Percentiles rank a stretch among this genome's conserved stretches.
Conservation (phyloP, 2,888 invertebrate species). For the Anarsia innoxiella region DNA sequence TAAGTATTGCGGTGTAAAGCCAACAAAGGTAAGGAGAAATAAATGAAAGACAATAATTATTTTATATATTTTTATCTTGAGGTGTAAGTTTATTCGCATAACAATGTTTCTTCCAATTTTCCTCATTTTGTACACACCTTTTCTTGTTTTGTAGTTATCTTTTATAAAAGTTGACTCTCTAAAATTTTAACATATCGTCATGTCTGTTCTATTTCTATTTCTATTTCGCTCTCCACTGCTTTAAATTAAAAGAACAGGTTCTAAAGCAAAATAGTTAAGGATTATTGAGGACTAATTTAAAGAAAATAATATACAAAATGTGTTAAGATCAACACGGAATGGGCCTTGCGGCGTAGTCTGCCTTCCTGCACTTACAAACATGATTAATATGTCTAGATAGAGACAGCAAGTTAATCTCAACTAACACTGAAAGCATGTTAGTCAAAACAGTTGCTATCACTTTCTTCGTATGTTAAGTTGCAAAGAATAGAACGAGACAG, state of each 20-base stretch:
- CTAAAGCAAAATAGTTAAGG: conserved; percentile 66
- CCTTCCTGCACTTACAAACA: no score
- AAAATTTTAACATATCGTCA: conserved; percentile 73
- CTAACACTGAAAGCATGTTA: no score
- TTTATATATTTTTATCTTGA: conserved; percentile 71
- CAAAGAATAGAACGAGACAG: no score
- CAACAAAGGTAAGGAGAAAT: no score
- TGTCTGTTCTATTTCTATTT: conserved; percentile 73
- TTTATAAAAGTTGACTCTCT: conserved; percentile 75
- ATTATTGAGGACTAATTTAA: conserved; percentile 56
- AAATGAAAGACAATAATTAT: no score
- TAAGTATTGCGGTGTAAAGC: no score
- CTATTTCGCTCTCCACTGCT: conserved; percentile 69
- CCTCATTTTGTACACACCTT: conserved; percentile 75
- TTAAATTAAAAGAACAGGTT: conserved; percentile 61
- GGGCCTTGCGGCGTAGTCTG: conserved; percentile 56
- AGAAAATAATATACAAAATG: conserved; percentile 57
- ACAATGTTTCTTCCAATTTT: conserved; percentile 76
- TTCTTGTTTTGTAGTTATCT: conserved; percentile 67
- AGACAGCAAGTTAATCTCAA: no score
- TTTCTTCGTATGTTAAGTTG: no score
- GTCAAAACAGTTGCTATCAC: no score
- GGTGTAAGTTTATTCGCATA: conserved; percentile 76
- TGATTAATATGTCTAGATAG: no score
- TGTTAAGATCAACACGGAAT: conserved; percentile 62